Conservation (phyloP, 1,140 invertebrate genomes). For the Probaryconus sp. region DNA sequence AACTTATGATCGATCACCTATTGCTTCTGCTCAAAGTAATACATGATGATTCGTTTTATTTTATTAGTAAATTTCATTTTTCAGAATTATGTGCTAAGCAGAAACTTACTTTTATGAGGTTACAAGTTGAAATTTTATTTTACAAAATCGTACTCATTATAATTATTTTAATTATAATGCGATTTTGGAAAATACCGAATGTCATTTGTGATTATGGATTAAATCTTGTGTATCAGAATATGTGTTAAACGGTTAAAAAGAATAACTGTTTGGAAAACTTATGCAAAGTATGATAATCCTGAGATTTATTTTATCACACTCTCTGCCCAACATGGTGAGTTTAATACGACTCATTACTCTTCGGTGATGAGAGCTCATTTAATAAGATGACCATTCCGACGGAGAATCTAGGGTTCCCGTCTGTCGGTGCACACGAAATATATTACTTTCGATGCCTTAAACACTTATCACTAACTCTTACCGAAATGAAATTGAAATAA, state of each 20-base stretch:
- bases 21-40: slow-evolving; percentile 63
- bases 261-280: slow-evolving; percentile 63
- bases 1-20: slow-evolving; percentile 76
- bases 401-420: slow-evolving; percentile 46
- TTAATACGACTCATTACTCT: slow-evolving; percentile 66
- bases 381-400: slow-evolving; percentile 60
- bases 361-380: slow-evolving; percentile 50
- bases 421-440: slow-evolving; percentile 31
- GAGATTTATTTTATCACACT: slow-evolving; percentile 58
- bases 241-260: slow-evolving; percentile 48
- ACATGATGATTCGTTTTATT: slow-evolving; percentile 53
- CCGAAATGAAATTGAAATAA: slow-evolving; percentile 21
- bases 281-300: slow-evolving; percentile 64
- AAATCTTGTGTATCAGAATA: too few species aligned
- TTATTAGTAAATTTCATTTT: slow-evolving; percentile 18
- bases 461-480: slow-evolving; percentile 10
- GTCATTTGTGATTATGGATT: too few species aligned
- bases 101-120: too few species aligned
- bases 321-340: slow-evolving; percentile 66
- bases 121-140: too few species aligned
- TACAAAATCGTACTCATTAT: too few species aligned
- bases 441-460: slow-evolving; percentile 24
- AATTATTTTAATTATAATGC: too few species aligned
- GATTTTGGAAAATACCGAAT: too few species aligned
- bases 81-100: slow-evolving; percentile 7